phyloP scores from a whole-genome alignment of 2,888 invertebrate species.

The Apantesis nais region DNA sequence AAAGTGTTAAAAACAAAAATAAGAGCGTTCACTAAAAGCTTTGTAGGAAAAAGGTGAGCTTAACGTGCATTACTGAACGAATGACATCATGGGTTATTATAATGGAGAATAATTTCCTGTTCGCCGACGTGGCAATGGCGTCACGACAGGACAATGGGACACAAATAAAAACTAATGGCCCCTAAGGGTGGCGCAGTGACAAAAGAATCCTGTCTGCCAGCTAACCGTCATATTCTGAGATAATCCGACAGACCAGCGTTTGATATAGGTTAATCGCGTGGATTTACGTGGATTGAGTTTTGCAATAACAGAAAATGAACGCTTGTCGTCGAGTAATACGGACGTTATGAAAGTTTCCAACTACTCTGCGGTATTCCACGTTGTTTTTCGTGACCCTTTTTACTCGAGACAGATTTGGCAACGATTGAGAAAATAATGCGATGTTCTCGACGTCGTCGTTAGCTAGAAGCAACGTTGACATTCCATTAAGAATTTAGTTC shows the following conservation, averaged over 20 bases:
- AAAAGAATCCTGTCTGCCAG: slow-evolving; percentile 61
- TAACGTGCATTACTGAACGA: slow-evolving; percentile 58
- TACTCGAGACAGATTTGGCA: slow-evolving; percentile 43
- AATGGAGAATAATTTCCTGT: slow-evolving; percentile 73
- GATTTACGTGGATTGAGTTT: slow-evolving; percentile 67
- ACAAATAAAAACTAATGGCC: slow-evolving; percentile 77
- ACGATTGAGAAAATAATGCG: slow-evolving; percentile 26
- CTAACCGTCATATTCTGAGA: slow-evolving; percentile 64
- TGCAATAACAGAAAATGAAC: slow-evolving; percentile 67
- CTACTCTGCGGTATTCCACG: slow-evolving; percentile 34
- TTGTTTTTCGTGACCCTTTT: slow-evolving; percentile 24
- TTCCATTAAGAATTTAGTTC: slow-evolving; percentile 2
- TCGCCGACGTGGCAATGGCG: slow-evolving; percentile 55
- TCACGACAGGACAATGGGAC: slow-evolving; percentile 67
- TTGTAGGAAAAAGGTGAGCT: slow-evolving; percentile 52
- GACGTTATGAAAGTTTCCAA: slow-evolving; percentile 58
- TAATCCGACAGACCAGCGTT: slow-evolving; percentile 57
- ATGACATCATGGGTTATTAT: slow-evolving; percentile 63
- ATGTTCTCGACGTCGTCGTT: background rate
- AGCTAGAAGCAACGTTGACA: background rate
- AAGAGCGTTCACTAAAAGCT: slow-evolving; percentile 57
- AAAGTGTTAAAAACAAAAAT: slow-evolving; percentile 54
- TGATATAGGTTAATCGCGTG: slow-evolving; percentile 70
- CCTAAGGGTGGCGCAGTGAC: slow-evolving; percentile 56
- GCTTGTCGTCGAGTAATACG: slow-evolving; percentile 56